Conservation (phyloP, 92 coral and sea anemone genomes). For the Heteractis magnifica region DNA sequence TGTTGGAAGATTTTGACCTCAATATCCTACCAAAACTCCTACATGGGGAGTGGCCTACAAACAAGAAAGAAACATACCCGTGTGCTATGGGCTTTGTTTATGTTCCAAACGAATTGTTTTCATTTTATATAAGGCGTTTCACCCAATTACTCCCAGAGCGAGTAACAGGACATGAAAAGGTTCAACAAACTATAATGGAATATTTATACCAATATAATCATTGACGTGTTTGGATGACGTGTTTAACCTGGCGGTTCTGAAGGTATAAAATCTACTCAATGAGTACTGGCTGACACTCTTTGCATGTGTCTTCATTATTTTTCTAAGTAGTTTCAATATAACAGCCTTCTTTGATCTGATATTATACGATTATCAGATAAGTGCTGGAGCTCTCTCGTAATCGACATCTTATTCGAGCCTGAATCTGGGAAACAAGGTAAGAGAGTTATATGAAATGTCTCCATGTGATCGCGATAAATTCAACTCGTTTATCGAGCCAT, state of each 20-base stretch:
- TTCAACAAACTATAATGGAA: neutral
- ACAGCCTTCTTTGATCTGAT: neutral
- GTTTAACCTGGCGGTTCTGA: neutral
- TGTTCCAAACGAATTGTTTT: constrained; percentile 7
- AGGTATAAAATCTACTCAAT: neutral
- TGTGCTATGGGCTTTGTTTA: constrained; percentile 1
- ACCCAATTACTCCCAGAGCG: constrained; percentile 7
- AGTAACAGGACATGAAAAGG: neutral
- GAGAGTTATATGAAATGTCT: neutral
- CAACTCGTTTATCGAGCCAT: no score
- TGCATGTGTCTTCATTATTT: neutral
- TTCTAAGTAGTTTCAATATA: neutral
- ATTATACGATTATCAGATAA: constrained; percentile 5
- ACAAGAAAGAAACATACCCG: neutral
- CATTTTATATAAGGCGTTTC: constrained; percentile 3
- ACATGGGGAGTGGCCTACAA: neutral
- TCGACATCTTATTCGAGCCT: neutral
- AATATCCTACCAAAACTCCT: constrained; percentile 1
- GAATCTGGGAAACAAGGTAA: neutral
- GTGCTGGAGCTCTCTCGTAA: neutral
- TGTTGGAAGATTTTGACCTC: neutral
- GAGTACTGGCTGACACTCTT: neutral
- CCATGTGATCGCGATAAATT: no score
- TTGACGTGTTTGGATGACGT: neutral
- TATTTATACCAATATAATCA: neutral